These are phyloP conservation scores for Sogatella furcifera DNA, from an alignment of 1,140 invertebrate species.

Conservation along the genomic window DNA sequence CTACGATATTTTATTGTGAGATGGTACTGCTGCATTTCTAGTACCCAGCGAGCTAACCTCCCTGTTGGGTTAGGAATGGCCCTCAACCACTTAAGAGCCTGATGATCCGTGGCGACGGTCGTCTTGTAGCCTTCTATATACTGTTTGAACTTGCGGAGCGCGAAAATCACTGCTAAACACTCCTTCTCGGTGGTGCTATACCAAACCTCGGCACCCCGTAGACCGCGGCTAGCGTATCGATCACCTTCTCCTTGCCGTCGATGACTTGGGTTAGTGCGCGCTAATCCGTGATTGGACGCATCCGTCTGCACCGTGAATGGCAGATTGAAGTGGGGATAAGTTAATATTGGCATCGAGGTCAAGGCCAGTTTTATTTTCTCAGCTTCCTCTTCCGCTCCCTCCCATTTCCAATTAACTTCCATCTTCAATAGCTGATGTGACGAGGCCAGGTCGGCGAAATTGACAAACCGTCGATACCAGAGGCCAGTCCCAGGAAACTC, in stretches of 20 bases:
- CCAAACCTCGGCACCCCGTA: conserved; percentile 31
- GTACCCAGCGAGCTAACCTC: conserved; percentile 28
- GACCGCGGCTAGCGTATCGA: conserved; percentile 34
- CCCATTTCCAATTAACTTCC: conserved; percentile 18
- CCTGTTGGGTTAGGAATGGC: conserved; percentile 31
- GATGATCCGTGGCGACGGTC: conserved; percentile 32
- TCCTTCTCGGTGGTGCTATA: conserved; percentile 36
- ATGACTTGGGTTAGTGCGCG: conserved; percentile 25
- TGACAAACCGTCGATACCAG: conserved; percentile 26
- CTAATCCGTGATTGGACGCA: conserved; percentile 25
- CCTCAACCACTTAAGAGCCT: conserved; percentile 35
- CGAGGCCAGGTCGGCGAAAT: conserved; percentile 24
- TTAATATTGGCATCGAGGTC: conserved; percentile 10
- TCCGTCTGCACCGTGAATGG: conserved; percentile 26
- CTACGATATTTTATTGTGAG: conserved; percentile 18
- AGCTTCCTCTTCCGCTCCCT: conserved; percentile 1
- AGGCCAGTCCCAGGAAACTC: conserved; percentile 24
- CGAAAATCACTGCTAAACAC: conserved; percentile 32
- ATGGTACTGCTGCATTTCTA: conserved; percentile 28
- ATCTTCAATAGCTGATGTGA: conserved; percentile 26
- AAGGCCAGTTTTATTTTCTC: conserved; percentile 22
- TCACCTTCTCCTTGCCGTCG: conserved; percentile 21
- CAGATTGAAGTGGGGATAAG: conserved; percentile 22
- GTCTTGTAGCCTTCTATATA: conserved; percentile 30
- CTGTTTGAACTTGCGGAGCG: conserved; percentile 29